Conservation (phyloP, 1,140 invertebrate species). For the Papilio aristodemus region DNA sequence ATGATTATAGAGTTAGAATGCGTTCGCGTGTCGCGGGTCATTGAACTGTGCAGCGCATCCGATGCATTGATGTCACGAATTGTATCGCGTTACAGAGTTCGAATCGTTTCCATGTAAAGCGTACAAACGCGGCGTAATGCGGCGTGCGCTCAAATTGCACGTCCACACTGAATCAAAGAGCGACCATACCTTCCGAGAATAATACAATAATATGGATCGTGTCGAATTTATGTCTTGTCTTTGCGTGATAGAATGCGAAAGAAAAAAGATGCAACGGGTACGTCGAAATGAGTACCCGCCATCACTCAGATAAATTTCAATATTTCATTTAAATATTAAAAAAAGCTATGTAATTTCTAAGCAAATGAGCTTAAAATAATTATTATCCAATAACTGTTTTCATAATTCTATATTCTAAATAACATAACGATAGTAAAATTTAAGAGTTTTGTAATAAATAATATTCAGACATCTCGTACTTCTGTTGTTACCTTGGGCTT, state of each 20-base stretch:
- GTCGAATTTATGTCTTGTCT: slow-evolving; percentile 25
- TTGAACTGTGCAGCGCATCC: slow-evolving; percentile 31
- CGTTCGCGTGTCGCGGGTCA: slow-evolving; percentile 18
- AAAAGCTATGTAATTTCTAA: not conserved
- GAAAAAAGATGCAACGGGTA: not conserved
- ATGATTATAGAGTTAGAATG: slow-evolving; percentile 32
- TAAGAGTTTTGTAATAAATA: not conserved
- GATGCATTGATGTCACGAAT: slow-evolving; percentile 34
- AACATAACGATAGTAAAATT: not conserved
- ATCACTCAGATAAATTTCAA: not conserved
- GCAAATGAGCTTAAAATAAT: not conserved
- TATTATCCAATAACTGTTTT: too few relatives aligned
- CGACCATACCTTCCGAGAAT: slow-evolving; percentile 28
- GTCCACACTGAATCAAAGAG: not conserved
- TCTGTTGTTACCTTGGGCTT: slow-evolving; percentile 5
- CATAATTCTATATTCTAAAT: not conserved
- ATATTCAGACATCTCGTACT: slow-evolving; percentile 1
- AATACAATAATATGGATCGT: slow-evolving; percentile 35
- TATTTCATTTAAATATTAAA: not conserved
- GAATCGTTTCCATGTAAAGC: slow-evolving; percentile 36
- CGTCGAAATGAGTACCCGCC: not conserved
- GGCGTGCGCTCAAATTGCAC: slow-evolving; percentile 8
- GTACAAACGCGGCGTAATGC: slow-evolving; percentile 33
- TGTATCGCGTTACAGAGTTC: slow-evolving; percentile 34
- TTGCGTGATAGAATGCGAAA: slow-evolving; percentile 2